Evolutionary conservation across 2,888 invertebrate genomes (phyloP).

Genomic region (Oithona nana): DNA sequence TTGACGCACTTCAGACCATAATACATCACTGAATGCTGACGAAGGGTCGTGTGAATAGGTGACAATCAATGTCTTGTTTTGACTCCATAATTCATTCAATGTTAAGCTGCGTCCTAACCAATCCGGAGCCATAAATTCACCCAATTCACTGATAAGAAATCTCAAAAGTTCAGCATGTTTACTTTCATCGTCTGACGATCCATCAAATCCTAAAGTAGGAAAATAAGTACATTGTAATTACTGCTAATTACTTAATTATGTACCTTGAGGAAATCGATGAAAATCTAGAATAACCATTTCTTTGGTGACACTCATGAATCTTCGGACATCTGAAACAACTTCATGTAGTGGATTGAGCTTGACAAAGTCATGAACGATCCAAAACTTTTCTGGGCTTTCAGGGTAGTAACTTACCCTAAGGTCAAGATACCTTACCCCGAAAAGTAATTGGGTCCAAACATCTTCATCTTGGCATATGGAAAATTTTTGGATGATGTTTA

Average conservation of each 20-base stretch:
- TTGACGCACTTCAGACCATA: constrained; percentile 23
- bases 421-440: constrained; percentile 63
- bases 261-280: constrained; percentile 48
- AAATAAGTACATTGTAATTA: neutral
- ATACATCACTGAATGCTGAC: constrained; percentile 1
- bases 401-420: constrained; percentile 52
- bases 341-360: constrained; percentile 32
- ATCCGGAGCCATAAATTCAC: constrained; percentile 36
- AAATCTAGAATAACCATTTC: constrained; percentile 48
- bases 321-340: constrained; percentile 34
- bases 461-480: constrained; percentile 37
- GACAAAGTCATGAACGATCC: constrained; percentile 38
- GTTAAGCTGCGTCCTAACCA: constrained; percentile 34
- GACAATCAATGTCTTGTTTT: constrained; percentile 37
- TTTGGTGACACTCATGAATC: constrained; percentile 34
- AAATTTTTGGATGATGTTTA: constrained; percentile 7
- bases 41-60: constrained; percentile 19
- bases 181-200: neutral
- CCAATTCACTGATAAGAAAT: constrained; percentile 37
- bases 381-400: constrained; percentile 29
- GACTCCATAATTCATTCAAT: constrained; percentile 37
- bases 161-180: constrained; percentile 38
- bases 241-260: neutral
- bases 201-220: neutral
- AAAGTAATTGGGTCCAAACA: constrained; percentile 62